phyloP scores from a whole-genome alignment of 2,888 invertebrate species.

The Drosophila gaucha region DNA sequence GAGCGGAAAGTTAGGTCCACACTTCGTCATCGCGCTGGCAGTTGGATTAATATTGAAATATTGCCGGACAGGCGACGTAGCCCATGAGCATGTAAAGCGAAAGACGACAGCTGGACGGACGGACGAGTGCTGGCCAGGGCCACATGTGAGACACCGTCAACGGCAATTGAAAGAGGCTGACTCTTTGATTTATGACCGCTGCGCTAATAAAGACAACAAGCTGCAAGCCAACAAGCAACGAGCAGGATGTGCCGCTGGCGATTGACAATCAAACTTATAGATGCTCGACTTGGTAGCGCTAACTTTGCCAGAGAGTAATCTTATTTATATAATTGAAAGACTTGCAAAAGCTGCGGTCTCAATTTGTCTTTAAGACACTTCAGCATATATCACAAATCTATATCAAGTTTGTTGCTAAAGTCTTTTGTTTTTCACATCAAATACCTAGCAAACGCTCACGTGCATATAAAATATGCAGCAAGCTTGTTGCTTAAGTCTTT shows the following conservation, averaged over 20 bases:
- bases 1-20: constrained; percentile 70
- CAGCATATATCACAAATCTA: not conserved
- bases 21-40: constrained; percentile 79
- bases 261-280: constrained; percentile 44
- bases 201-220: constrained; percentile 77
- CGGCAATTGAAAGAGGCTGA: constrained; percentile 56
- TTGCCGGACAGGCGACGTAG: constrained; percentile 64
- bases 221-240: constrained; percentile 61
- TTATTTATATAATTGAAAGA: constrained; percentile 14
- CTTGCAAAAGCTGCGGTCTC: not conserved
- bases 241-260: constrained; percentile 71
- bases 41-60: constrained; percentile 83
- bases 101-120: constrained; percentile 21
- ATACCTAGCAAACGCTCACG: not conserved
- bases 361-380: not conserved
- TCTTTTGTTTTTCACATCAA: constrained; percentile 46
- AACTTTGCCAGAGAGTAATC: not conserved
- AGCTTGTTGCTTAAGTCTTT: constrained; percentile 80
- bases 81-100: constrained; percentile 67
- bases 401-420: constrained; percentile 48
- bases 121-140: constrained; percentile 55
- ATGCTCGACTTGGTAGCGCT: constrained; percentile 7
- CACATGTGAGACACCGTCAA: constrained; percentile 68
- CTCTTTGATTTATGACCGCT: constrained; percentile 73
- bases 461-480: constrained; percentile 19